Conservation (phyloP, 2,797 vertebrate species). For the Cossypha polioptera region DNA sequence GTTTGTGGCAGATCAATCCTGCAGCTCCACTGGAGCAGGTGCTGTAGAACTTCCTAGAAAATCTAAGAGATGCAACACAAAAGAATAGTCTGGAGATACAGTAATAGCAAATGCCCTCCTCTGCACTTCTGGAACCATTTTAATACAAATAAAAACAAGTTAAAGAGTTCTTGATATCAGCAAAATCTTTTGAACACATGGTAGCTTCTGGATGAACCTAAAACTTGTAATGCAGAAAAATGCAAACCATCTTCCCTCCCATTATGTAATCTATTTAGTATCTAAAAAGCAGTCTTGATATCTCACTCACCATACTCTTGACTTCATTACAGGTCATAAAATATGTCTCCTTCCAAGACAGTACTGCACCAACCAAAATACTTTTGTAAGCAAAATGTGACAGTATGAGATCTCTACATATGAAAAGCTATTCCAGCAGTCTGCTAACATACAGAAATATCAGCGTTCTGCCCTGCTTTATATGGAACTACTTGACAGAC, state of each 20-base stretch:
- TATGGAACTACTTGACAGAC: conserved; percentile 6
- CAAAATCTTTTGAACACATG: not conserved
- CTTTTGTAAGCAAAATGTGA: not conserved
- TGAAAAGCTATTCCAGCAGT: not conserved
- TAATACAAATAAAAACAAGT: not conserved
- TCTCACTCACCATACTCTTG: not conserved
- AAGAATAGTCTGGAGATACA: not conserved
- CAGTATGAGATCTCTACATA: not conserved
- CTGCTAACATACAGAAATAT: not conserved
- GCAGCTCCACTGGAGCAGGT: not conserved
- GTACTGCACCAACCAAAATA: not conserved
- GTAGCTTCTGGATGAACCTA: not conserved
- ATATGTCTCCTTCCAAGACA: not conserved
- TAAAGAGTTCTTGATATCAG: not conserved
- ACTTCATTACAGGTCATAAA: conserved; percentile 12
- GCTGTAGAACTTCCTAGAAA: not conserved
- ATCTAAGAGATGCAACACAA: not conserved
- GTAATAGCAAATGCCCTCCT: not conserved
- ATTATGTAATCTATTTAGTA: not conserved
- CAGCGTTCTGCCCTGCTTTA: conserved; percentile 1
- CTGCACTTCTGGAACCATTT: not conserved
- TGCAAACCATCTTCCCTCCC: not conserved
- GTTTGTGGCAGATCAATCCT: not conserved
- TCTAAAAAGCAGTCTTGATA: not conserved
- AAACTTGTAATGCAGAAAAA: not conserved